These are phyloP conservation scores for Hemithea aestivaria DNA, from an alignment of 2,888 invertebrate genomes.

Conservation along the genomic window DNA sequence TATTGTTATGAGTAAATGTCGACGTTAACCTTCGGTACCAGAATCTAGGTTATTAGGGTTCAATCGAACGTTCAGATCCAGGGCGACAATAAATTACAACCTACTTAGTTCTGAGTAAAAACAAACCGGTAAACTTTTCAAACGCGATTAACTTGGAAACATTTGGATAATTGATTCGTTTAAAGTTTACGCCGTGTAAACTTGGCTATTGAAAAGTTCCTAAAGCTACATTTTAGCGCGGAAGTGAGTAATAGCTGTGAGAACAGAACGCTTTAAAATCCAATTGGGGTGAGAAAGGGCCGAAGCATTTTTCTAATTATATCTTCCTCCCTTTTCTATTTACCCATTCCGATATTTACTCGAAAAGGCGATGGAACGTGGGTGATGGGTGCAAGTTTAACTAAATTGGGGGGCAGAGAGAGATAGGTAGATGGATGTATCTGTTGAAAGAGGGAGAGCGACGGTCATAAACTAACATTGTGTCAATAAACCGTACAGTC, in stretches of 20 bases:
- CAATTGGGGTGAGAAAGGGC: conserved; percentile 41
- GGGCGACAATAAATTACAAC: conserved; percentile 3
- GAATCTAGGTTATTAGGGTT: conserved; percentile 10
- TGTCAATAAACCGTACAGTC: conserved; percentile 60
- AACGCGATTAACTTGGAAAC: conserved; percentile 4
- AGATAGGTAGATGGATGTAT: conserved; percentile 56
- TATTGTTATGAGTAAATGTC: conserved; percentile 17
- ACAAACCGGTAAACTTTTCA: conserved; percentile 2
- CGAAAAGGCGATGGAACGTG: conserved; percentile 71
- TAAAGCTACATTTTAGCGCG: conserved; percentile 6
- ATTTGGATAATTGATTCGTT: conserved; percentile 8
- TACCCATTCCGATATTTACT: conserved; percentile 73
- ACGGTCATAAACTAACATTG: conserved; percentile 47
- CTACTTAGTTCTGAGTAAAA: conserved; percentile 1
- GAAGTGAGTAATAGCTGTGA: conserved; percentile 10
- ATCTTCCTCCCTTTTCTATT: conserved; percentile 72
- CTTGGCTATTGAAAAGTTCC: conserved; percentile 3
- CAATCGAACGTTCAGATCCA: conserved; percentile 5
- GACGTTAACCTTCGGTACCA: conserved; percentile 18
- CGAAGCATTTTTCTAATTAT: conserved; percentile 73
- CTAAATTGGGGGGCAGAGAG: conserved; percentile 71
- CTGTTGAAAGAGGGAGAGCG: conserved; percentile 56
- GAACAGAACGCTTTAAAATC: conserved; percentile 21
- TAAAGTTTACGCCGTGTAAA: conserved; percentile 7
- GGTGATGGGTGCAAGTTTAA: conserved; percentile 71